Evolutionary conservation across 2,888 invertebrate species (phyloP), one percentile per base, ranked within the genome.

Genomic region (Alviniconcha strummeri): DNA sequence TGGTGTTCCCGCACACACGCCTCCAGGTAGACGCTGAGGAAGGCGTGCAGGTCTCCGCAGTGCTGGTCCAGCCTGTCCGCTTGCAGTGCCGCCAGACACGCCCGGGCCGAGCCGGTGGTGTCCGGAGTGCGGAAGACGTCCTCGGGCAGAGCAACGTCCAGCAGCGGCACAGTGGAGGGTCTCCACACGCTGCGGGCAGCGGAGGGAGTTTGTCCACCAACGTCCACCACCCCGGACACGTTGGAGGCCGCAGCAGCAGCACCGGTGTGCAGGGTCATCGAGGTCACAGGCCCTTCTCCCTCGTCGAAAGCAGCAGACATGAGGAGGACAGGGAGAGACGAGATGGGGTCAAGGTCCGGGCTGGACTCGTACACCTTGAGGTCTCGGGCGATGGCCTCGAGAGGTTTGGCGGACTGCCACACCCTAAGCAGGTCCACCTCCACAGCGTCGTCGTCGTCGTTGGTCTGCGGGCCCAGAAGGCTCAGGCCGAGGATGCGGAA

Each of bases 1-100:
- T 57, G 75, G 64, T 87, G 87, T 67, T 88, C 88, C 4, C 87
- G 81, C 55, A 90, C 87, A 83, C 90, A 90, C 0, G 88, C 88
- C 76, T 90, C 89, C 9, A 89, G 74, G 64, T 87, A 87, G 71
- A 89, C 88, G 64, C 89, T 88, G 55, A 85, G 79, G 60, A 88
- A 71, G 11, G 85, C 84, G 56, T 84, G 56, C 11, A 86, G 72
- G 64, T 78, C 75, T 0, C 11, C 52, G 36, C 86, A 86, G 56
- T 77, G 71, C 4, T 79, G 60, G 11, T 17, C 17, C 13, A 86
- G 82, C 13, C 64, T 69, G 17, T 52, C 64, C 11, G 72, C 76
- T 11, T 81, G 67, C 7, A 84, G 57, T 13, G 57, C 64, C 9
- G 13, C 36, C 13, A 81, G 64, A 52, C 86, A 84, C 8, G n/a